Evolutionary conservation across 2,797 vertebrate species (phyloP).

Genomic region (Crocidura indochinensis): DNA sequence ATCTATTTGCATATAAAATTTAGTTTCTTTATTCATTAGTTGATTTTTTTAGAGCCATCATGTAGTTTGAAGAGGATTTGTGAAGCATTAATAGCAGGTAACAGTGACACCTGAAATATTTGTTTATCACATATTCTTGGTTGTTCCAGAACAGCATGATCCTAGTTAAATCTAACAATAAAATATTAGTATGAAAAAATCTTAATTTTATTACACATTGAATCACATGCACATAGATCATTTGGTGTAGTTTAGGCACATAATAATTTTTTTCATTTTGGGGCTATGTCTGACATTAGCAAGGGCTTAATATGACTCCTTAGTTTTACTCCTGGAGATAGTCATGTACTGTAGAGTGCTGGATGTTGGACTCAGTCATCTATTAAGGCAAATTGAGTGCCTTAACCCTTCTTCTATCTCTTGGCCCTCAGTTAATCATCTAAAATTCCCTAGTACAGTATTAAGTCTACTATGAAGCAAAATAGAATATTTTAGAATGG

Average conservation of each 20-base stretch:
- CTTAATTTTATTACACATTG: background rate
- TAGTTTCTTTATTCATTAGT: background rate
- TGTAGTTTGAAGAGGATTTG: background rate
- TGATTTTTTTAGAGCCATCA: background rate
- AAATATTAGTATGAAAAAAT: slow-evolving; percentile 1
- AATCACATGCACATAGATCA: background rate
- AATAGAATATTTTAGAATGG: slow-evolving; percentile 22
- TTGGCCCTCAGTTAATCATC: too few species aligned
- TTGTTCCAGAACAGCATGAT: background rate
- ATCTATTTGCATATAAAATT: background rate
- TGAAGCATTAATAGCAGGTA: background rate
- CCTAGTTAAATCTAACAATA: slow-evolving; percentile 7
- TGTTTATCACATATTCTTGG: background rate
- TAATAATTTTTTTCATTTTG: background rate
- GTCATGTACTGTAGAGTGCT: too few species aligned
- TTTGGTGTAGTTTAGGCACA: background rate
- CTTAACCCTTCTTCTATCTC: too few species aligned
- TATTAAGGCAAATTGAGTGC: too few species aligned
- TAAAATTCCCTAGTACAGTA: background rate
- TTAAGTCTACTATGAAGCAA: background rate
- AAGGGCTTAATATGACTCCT: too few species aligned
- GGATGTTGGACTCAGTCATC: too few species aligned
- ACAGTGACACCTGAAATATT: background rate
- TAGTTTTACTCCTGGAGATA: too few species aligned
- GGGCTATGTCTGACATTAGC: too few species aligned